Evolutionary conservation across 2,888 invertebrate species (phyloP).

Genomic region (Tachina lurida): DNA sequence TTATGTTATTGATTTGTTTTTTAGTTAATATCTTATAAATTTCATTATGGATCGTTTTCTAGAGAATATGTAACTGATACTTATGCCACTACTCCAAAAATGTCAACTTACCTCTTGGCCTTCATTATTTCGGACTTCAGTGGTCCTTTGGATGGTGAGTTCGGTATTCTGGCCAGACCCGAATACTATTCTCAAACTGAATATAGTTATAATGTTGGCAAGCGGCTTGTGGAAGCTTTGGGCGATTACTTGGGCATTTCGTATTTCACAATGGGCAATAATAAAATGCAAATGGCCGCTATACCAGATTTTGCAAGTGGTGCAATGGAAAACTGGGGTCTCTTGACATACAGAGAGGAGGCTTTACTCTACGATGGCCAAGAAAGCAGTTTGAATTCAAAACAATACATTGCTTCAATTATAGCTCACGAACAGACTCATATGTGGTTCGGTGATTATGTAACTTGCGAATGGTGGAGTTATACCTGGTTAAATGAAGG

Average conservation of each 20-base stretch:
- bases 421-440: slow-evolving; percentile 84
- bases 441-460: slow-evolving; percentile 87
- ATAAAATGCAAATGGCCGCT: slow-evolving; percentile 92
- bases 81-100: slow-evolving; percentile 84
- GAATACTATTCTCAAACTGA: slow-evolving; percentile 87
- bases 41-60: neutral
- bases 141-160: slow-evolving; percentile 75
- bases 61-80: slow-evolving; percentile 75
- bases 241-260: slow-evolving; percentile 85
- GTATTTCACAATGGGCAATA: slow-evolving; percentile 84
- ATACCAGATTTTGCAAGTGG: slow-evolving; percentile 92
- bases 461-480: slow-evolving; percentile 84
- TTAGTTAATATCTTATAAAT: neutral
- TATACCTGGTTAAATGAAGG: slow-evolving; percentile 87
- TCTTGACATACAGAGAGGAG: slow-evolving; percentile 91
- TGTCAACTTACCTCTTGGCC: slow-evolving; percentile 92
- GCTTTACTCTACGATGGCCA: slow-evolving; percentile 86
- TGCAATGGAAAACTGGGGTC: slow-evolving; percentile 97
- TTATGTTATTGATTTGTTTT: neutral
- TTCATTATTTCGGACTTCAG: slow-evolving; percentile 87
- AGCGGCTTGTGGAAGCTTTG: slow-evolving; percentile 84
- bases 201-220: slow-evolving; percentile 87
- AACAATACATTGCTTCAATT: slow-evolving; percentile 86
- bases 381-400: slow-evolving; percentile 85
- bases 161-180: slow-evolving; percentile 87